Base-by-base conservation (phyloP, 2,888 invertebrate genomes). In the Troides oblongomaculatus region DNA sequence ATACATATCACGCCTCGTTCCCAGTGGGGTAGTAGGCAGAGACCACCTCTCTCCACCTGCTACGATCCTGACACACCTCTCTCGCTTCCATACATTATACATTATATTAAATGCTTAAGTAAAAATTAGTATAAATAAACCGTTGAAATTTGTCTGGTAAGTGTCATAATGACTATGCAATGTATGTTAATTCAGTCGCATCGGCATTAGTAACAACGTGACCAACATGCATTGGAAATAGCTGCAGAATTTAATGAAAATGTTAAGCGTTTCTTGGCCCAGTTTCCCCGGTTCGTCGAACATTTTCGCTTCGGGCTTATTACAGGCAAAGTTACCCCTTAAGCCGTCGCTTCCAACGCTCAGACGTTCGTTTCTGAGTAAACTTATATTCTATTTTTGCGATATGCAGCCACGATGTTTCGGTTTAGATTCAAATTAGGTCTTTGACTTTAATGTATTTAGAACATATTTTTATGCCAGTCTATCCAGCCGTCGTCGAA, bases 261-360 rank as follows among this genome's bases (percentile, higher is more conserved):
- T 81, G 76, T 82, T 80, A 82, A 79, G 80, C 81, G 81, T 69
- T 85, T 86, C 86, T 83, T 89, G 90, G 77, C 89, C 90, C 77
- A 91, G 85, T 87, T 90, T 88, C 86, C 84, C 81, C 84, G 88
- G 89, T 89, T 90, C 89, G 86, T 82, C 85, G 86, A 84, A 86
- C 88, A 87, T 89, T 89, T 89, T 85, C 84, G 81, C 85, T 74
- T 74, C 80, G 80, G 79, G 80, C 80, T 83, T 84, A 86, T 88
- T 84, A 83, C 86, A 82, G 86, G 86, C 85, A 85, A 86, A 84
- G 83, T 82, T 84, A 76, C 81, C 83, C 81, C 81, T 80, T 82
- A 83, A 87, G 82, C 77, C 77, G 77, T 78, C 81, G 81, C 80
- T 85, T 84, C 82, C 81, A 61, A 64, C 61, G 65, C 62, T 62